Evolutionary conservation across 2,113 vertebrate species (phyloP).

Genomic region (Sarotherodon lohbergeri): DNA sequence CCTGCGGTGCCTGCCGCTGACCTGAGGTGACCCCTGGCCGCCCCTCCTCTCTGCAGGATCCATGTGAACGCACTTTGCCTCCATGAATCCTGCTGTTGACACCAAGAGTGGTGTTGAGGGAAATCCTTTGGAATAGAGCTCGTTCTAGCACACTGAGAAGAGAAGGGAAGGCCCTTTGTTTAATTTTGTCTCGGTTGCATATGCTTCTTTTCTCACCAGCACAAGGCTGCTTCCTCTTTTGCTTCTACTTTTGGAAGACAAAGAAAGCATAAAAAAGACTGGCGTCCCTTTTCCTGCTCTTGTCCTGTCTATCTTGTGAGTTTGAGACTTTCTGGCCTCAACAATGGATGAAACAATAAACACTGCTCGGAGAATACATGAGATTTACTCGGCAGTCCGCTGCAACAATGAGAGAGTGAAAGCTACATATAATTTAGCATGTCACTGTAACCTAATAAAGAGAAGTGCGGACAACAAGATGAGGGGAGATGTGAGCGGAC

Average conservation of each 20-base stretch:
- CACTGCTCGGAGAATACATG: not conserved
- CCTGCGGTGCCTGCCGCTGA: conserved; percentile 50
- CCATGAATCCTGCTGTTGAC: conserved; percentile 25
- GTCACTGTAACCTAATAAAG: conserved; percentile 8
- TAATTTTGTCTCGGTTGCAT: not conserved
- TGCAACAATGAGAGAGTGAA: not conserved
- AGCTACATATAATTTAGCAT: not conserved
- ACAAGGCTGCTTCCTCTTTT: not conserved
- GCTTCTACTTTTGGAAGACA: conserved; percentile 8
- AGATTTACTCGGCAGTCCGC: not conserved
- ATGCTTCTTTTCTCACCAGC: not conserved
- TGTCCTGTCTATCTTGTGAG: not conserved
- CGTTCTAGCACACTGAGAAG: not conserved
- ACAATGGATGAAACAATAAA: not conserved
- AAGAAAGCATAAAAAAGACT: conserved; percentile 1
- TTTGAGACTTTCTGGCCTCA: not conserved
- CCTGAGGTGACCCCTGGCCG: conserved; percentile 44
- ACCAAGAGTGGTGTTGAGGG: not conserved
- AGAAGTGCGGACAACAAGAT: not conserved
- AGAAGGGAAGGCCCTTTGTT: conserved; percentile 29
- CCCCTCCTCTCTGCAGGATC: conserved; percentile 35
- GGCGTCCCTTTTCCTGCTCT: conserved; percentile 4
- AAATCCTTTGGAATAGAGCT: not conserved
- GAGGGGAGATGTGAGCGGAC: not conserved
- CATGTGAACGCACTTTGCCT: conserved; percentile 34